Evolutionary conservation across 2,797 vertebrate genomes (phyloP).

Genomic region (Tinamus major): DNA sequence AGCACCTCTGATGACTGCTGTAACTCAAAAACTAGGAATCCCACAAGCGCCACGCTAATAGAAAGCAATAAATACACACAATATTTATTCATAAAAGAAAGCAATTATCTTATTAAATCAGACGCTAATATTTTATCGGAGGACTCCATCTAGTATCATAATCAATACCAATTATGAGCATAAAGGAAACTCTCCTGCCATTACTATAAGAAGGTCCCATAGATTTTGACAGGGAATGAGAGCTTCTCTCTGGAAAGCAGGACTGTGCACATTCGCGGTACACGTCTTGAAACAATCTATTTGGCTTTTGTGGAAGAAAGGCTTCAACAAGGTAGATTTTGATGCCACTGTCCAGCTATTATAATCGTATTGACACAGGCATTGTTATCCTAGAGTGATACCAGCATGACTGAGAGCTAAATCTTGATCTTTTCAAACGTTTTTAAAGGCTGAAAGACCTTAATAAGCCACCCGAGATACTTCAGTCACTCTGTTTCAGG

Average conservation of each 20-base stretch:
- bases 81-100: conserved; percentile 73
- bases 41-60: conserved; percentile 49
- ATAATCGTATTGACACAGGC: neutral
- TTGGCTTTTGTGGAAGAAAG: neutral
- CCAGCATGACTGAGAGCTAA: neutral
- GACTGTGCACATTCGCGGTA: neutral
- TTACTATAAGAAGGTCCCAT: neutral
- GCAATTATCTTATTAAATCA: conserved; percentile 74
- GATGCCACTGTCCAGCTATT: neutral
- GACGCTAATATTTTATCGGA: conserved; percentile 52
- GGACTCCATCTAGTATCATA: conserved; percentile 47
- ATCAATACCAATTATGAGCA: conserved; percentile 54
- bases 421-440: neutral
- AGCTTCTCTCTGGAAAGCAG: neutral
- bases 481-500: neutral
- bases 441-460: neutral
- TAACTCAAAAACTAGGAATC: conserved; percentile 75
- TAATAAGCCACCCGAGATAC: neutral
- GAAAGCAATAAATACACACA: conserved; percentile 66
- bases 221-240: conserved; percentile 12
- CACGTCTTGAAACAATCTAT: neutral
- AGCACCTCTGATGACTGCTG: conserved; percentile 26
- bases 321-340: neutral
- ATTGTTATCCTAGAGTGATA: neutral
- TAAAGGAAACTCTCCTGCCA: conserved; percentile 46